Percentiles rank a stretch among this genome's conserved stretches.
Evolutionary conservation across 1,140 invertebrate species (phyloP).

Genomic region (Meloidogyne hapla): DNA sequence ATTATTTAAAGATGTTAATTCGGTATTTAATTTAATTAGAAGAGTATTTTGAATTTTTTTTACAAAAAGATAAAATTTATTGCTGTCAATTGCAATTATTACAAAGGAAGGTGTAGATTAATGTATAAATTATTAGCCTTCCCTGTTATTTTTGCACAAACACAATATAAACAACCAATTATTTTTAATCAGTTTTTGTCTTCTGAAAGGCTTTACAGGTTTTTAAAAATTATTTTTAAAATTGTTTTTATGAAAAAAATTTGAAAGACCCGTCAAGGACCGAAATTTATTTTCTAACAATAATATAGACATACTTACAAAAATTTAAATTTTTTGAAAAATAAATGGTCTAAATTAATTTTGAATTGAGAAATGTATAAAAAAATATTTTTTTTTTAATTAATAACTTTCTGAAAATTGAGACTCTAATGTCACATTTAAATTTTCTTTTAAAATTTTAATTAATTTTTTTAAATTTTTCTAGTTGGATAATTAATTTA

Average conservation of each 20-base stretch:
- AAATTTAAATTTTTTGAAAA: too few species aligned
- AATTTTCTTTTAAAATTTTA: not conserved
- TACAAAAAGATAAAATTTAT: slow-evolving; percentile 25
- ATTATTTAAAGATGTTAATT: slow-evolving; percentile 1
- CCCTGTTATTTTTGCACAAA: slow-evolving; percentile 21
- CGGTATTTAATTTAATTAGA: slow-evolving; percentile 21
- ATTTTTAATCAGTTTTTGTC: slow-evolving; percentile 25
- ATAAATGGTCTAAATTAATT: too few species aligned
- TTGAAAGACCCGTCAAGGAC: too few species aligned
- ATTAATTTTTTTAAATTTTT: not conserved
- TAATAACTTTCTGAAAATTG: too few species aligned
- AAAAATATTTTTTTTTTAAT: too few species aligned
- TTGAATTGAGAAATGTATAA: too few species aligned
- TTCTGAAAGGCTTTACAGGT: slow-evolving; percentile 19
- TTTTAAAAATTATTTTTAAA: not conserved
- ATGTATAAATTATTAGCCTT: slow-evolving; percentile 24
- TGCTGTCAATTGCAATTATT: slow-evolving; percentile 19
- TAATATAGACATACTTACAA: too few species aligned
- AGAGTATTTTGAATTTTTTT: not conserved
- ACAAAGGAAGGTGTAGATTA: slow-evolving; percentile 10
- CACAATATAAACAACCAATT: slow-evolving; percentile 19
- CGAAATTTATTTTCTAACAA: too few species aligned
- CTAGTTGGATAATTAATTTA: slow-evolving; percentile 21
- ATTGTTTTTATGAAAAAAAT: too few species aligned
- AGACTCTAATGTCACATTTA: not conserved